Percentiles rank a stretch among this genome's conserved stretches.
phyloP scores from a whole-genome alignment of 2,888 invertebrate species.

The Tanytarsus gracilentus region DNA sequence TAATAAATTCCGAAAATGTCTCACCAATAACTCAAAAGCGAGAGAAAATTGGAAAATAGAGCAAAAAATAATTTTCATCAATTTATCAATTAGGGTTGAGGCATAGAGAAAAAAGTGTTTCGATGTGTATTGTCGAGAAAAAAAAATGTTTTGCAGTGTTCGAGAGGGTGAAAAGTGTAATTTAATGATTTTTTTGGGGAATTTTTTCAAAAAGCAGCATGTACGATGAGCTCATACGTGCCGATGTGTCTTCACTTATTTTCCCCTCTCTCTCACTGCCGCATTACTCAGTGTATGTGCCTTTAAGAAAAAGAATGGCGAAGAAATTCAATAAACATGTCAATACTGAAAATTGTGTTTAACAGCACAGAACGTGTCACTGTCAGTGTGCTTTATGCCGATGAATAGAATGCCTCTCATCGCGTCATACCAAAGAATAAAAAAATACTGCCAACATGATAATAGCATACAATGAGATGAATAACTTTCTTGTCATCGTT shows the following conservation, averaged over 20 bases:
- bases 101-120: not conserved
- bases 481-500: too few species aligned
- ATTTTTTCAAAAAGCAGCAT: slow-evolving; percentile 3
- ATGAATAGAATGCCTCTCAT: slow-evolving; percentile 2
- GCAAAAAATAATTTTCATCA: slow-evolving; percentile 28
- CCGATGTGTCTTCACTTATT: not conserved
- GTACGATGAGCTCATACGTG: slow-evolving; percentile 26
- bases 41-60: slow-evolving; percentile 18
- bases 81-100: slow-evolving; percentile 25
- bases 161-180: not conserved
- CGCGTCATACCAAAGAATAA: not conserved
- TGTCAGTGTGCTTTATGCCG: too few species aligned
- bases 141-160: not conserved
- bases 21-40: slow-evolving; percentile 20
- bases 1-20: slow-evolving; percentile 27
- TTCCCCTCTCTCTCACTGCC: not conserved
- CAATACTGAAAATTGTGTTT: slow-evolving; percentile 28
- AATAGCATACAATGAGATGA: not conserved
- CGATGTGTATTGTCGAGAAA: not conserved
- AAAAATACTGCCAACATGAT: not conserved
- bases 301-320: not conserved
- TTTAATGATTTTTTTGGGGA: slow-evolving; percentile 23
- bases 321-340: slow-evolving; percentile 28
- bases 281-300: not conserved
- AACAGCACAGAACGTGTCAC: slow-evolving; percentile 28